Percentiles rank a stretch among this genome's conserved stretches.
Evolutionary conservation across 2,888 invertebrate genomes (phyloP).

Genomic region (Drosophila merina): DNA sequence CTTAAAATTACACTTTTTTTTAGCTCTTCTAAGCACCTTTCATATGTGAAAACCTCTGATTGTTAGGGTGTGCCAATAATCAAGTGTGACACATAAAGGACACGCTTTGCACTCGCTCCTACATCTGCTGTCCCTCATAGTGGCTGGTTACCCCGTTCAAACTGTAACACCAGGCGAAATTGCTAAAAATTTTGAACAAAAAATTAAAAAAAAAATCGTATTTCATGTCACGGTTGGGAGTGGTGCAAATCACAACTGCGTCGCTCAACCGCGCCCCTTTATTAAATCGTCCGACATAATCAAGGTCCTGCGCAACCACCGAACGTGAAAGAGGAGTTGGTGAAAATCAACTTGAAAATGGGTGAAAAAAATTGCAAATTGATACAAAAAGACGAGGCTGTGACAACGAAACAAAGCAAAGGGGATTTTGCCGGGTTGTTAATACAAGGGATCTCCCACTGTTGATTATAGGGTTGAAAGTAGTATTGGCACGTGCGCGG

Average conservation of each 20-base stretch:
- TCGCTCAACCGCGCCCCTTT: slow-evolving; percentile 63
- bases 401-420: slow-evolving; percentile 66
- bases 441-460: slow-evolving; percentile 64
- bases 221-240: slow-evolving; percentile 71
- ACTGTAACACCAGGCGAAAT: slow-evolving; percentile 48
- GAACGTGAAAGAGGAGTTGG: slow-evolving; percentile 42
- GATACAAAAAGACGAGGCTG: slow-evolving; percentile 66
- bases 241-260: slow-evolving; percentile 67
- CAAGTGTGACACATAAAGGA: slow-evolving; percentile 76
- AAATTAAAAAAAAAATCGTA: slow-evolving; percentile 37
- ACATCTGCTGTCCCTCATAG: slow-evolving; percentile 36
- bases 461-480: slow-evolving; percentile 79
- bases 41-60: slow-evolving; percentile 19
- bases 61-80: slow-evolving; percentile 62
- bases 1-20: slow-evolving; percentile 8
- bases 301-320: slow-evolving; percentile 53
- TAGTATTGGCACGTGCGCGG: slow-evolving; percentile 67
- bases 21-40: slow-evolving; percentile 51
- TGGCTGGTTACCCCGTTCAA: slow-evolving; percentile 51
- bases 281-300: slow-evolving; percentile 63
- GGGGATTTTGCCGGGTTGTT: slow-evolving; percentile 58
- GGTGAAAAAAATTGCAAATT: slow-evolving; percentile 73
- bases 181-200: slow-evolving; percentile 47
- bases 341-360: slow-evolving; percentile 76
- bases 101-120: slow-evolving; percentile 45